These are phyloP conservation scores for Nothura maculosa DNA, from an alignment of 2,797 vertebrate genomes.

Conservation along the genomic window DNA sequence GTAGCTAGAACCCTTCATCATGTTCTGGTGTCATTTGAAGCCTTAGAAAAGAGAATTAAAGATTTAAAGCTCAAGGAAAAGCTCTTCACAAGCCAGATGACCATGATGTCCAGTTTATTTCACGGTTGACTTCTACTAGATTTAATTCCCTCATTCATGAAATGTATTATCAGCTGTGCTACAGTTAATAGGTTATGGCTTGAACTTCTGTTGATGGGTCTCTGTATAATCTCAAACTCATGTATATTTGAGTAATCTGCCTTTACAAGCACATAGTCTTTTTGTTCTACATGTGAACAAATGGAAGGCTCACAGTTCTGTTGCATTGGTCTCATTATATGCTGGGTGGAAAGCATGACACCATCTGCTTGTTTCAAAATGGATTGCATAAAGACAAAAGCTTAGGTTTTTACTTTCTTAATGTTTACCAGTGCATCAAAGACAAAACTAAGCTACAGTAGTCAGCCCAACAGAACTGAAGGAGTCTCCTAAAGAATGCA, in stretches of 20 bases:
- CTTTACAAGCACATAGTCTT: not conserved
- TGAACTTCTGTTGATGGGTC: not conserved
- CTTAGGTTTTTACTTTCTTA: constrained; percentile 66
- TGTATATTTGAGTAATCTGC: not conserved
- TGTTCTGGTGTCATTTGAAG: not conserved
- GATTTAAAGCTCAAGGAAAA: not conserved
- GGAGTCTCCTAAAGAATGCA: constrained; percentile 69
- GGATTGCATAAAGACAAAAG: constrained; percentile 46
- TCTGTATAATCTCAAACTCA: not conserved
- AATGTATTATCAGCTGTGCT: not conserved
- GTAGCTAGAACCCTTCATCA: not conserved
- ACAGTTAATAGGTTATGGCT: not conserved
- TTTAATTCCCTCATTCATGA: not conserved
- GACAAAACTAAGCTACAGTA: constrained; percentile 63
- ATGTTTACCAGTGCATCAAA: constrained; percentile 72
- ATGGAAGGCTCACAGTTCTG: not conserved
- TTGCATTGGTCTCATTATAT: not conserved
- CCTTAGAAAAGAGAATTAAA: not conserved
- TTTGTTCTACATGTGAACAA: not conserved
- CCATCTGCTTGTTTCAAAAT: constrained; percentile 48
- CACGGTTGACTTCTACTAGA: too few species aligned
- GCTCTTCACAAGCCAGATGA: not conserved
- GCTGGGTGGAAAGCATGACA: not conserved
- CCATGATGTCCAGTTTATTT: not conserved
- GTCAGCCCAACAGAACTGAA: constrained; percentile 39